Evolutionary conservation across 2,113 vertebrate genomes (phyloP).

Genomic region (Spea bombifrons): DNA sequence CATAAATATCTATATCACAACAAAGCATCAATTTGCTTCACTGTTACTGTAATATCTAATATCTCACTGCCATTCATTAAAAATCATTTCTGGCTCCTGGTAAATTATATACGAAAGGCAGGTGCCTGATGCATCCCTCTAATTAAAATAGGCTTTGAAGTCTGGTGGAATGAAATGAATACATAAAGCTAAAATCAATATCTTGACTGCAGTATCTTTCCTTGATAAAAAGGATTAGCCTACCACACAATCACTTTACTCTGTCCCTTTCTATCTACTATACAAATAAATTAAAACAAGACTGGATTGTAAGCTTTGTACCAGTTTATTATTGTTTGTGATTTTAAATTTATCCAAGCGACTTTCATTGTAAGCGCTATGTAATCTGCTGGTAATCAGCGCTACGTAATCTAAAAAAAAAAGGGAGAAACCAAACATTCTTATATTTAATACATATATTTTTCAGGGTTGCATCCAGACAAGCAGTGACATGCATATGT

Average conservation of each 20-base stretch:
- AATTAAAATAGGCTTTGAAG: constrained; percentile 47
- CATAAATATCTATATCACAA: constrained; percentile 29
- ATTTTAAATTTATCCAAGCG: no score
- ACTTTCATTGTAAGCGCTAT: no score
- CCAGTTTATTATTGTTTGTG: no score
- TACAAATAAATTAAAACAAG: background rate
- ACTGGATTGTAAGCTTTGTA: background rate
- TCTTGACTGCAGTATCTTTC: constrained; percentile 56
- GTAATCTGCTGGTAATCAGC: no score
- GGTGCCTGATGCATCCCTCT: constrained; percentile 50
- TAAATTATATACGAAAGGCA: constrained; percentile 57
- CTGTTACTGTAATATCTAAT: constrained; percentile 48
- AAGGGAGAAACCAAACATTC: no score
- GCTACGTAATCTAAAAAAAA: no score
- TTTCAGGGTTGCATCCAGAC: no score
- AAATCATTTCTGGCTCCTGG: constrained; percentile 54
- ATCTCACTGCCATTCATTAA: constrained; percentile 58
- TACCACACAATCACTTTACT: constrained; percentile 45
- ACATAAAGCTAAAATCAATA: constrained; percentile 56
- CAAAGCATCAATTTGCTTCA: constrained; percentile 48
- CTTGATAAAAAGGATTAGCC: constrained; percentile 58
- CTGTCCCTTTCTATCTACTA: constrained; percentile 45
- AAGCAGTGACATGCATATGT: no score
- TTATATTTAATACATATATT: no score
- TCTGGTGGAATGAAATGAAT: constrained; percentile 53